Percentiles rank a stretch among this genome's conserved stretches.
phyloP scores from a whole-genome alignment of 2,888 invertebrate genomes.

The Hybos culiciformis region DNA sequence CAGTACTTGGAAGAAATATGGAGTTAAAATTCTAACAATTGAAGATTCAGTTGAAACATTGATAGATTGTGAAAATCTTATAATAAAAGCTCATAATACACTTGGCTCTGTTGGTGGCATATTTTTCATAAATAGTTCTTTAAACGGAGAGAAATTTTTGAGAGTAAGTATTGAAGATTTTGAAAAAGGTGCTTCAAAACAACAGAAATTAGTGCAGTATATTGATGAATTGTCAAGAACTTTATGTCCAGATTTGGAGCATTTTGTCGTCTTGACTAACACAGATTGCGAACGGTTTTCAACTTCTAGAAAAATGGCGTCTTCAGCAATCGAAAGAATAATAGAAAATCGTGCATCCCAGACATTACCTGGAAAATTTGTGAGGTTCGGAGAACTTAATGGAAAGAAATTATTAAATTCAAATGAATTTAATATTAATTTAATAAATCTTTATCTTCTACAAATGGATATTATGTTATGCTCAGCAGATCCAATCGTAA shows the following conservation, averaged over 20 bases:
- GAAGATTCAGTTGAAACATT: conserved; percentile 56
- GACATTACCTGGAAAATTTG: conserved; percentile 64
- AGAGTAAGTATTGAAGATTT: conserved; percentile 44
- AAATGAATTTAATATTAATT: too few species aligned
- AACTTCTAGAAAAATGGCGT: conserved; percentile 80
- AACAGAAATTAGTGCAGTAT: too few species aligned
- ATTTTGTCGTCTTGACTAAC: conserved; percentile 85
- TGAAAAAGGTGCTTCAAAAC: conserved; percentile 47
- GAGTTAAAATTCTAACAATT: conserved; percentile 51
- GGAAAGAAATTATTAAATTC: too few species aligned
- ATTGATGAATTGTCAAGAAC: conserved; percentile 54
- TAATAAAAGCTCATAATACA: conserved; percentile 47
- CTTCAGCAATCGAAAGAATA: conserved; percentile 79
- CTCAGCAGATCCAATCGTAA: conserved; percentile 53
- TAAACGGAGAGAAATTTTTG: conserved; percentile 63
- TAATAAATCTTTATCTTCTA: conserved; percentile 66
- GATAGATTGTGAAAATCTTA: conserved; percentile 52
- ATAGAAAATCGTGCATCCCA: conserved; percentile 56
- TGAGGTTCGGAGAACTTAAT: conserved; percentile 89
- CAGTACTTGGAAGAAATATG: conserved; percentile 58
- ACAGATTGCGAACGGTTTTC: conserved; percentile 85
- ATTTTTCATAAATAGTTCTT: conserved; percentile 80
- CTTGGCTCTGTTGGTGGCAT: conserved; percentile 63
- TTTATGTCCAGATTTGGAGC: conserved; percentile 43
- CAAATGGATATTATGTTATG: conserved; percentile 60